Base-by-base conservation (phyloP, 2,797 vertebrate species). In the Acropternis orthonyx region DNA sequence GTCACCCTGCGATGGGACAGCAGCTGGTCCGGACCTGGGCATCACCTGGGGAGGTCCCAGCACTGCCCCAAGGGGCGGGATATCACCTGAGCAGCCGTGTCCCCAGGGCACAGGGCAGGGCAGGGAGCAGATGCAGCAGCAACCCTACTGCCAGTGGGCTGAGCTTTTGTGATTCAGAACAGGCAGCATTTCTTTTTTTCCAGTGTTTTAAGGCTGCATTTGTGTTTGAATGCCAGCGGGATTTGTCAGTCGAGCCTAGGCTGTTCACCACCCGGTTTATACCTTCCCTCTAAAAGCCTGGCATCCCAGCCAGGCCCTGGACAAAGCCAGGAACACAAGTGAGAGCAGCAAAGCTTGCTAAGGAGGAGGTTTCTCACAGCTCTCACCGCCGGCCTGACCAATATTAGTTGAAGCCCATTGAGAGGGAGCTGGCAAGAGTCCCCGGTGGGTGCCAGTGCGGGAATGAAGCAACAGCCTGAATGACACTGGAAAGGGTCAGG, bases 191-290 rank as follows among this genome's bases (percentile, higher is more conserved):
- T 88, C 87, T 89, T 91, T 94, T 51, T 76, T 84, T 7, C n/a
- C 89, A 56, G 52, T 36, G 79, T 93, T 95, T 96, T 95, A 78
- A 91, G 85, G 73, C 91, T 54, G 79, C 92, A 96, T 95, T 97
- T 95, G 91, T 96, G 83, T 97, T 96, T 96, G 95, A 95, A 95
- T 95, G 92, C 84, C 84, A 65, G 88, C 0, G 2, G 82, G 91
- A 93, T 97, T 93, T 91, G 89, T 59, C 72, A 36, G 88, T 19
- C 1, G 34, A 82, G 81, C 89, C 73, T 21, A 66, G 89, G 76
- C 90, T 41, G 92, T 82, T 73, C 91, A 63, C 76, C 85, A 36
- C 93, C 85, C 63, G 3, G 86, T 92, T 85, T 58, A 22, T 73
- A 78, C 83, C 94, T 91, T 84, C 85, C 43, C 69, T 81, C 58